Evolutionary conservation across 2,113 vertebrate genomes (phyloP).

Genomic region (Epinephelus moara): DNA sequence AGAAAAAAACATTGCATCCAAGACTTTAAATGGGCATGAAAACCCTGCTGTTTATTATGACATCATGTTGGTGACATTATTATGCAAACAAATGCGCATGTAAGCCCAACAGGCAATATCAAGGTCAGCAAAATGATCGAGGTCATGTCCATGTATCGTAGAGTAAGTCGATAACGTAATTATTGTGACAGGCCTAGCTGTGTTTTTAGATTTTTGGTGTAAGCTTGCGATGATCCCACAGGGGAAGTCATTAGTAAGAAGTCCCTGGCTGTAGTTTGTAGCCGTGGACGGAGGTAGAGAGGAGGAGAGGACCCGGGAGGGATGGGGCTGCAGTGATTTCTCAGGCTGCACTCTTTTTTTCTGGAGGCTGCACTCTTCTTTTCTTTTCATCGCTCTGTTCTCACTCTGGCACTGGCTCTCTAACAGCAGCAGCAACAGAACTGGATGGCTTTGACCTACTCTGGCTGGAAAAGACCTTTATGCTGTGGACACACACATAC

Average conservation of each 20-base stretch:
- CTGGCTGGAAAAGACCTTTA: slow-evolving; percentile 68
- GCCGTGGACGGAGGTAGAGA: slow-evolving; percentile 65
- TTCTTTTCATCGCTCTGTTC: slow-evolving; percentile 57
- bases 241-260: background rate
- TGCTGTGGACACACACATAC: slow-evolving; percentile 34
- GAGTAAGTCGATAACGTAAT: too few species aligned
- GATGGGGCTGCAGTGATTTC: slow-evolving; percentile 65
- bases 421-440: slow-evolving; percentile 73
- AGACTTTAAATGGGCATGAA: too few species aligned
- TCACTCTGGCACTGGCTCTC: slow-evolving; percentile 73
- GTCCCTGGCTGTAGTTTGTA: slow-evolving; percentile 63
- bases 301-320: slow-evolving; percentile 64
- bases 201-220: background rate
- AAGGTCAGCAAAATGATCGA: too few species aligned
- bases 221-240: background rate
- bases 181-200: background rate
- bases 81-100: too few species aligned
- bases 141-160: too few species aligned
- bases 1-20: too few species aligned
- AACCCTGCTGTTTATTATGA: too few species aligned
- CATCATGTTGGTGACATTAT: too few species aligned
- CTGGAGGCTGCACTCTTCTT: slow-evolving; percentile 65
- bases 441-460: slow-evolving; percentile 80
- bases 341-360: slow-evolving; percentile 56
- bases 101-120: too few species aligned